Conservation (phyloP, 1,140 invertebrate genomes). For the Callitettix versicolor region DNA sequence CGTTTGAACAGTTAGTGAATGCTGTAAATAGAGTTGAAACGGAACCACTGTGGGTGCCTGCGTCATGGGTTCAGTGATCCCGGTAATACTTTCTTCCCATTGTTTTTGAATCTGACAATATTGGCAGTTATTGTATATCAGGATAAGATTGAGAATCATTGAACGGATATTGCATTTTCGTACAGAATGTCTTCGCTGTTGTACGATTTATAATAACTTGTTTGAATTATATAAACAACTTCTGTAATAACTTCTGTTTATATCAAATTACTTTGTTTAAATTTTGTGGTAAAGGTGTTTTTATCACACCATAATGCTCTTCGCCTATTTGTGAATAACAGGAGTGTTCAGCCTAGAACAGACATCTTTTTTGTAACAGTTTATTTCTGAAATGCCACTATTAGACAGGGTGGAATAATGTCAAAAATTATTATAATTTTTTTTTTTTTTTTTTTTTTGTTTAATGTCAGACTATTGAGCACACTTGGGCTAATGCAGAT, state of each 20-base stretch:
- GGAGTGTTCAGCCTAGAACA: too few species aligned
- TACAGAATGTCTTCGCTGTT: background rate
- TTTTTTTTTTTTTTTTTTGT: too few species aligned
- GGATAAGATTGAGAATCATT: background rate
- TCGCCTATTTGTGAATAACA: too few species aligned
- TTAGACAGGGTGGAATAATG: too few species aligned
- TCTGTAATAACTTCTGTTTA: background rate
- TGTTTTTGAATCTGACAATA: background rate
- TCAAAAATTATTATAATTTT: too few species aligned
- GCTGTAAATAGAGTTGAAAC: constrained; percentile 78
- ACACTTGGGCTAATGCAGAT: too few species aligned
- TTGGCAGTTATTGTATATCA: background rate
- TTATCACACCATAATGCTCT: too few species aligned
- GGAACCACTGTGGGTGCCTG: constrained; percentile 93
- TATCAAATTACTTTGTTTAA: background rate
- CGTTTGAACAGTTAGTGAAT: constrained; percentile 76
- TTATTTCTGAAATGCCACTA: too few species aligned
- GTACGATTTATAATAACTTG: background rate
- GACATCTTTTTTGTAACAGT: too few species aligned
- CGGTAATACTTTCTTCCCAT: background rate
- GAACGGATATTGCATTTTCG: background rate
- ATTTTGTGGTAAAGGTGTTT: too few species aligned
- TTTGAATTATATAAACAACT: background rate
- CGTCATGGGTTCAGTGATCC: constrained; percentile 75
- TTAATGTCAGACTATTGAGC: too few species aligned